phyloP scores from a whole-genome alignment of 2,797 vertebrate genomes.

The Lagorchestes hirsutus region DNA sequence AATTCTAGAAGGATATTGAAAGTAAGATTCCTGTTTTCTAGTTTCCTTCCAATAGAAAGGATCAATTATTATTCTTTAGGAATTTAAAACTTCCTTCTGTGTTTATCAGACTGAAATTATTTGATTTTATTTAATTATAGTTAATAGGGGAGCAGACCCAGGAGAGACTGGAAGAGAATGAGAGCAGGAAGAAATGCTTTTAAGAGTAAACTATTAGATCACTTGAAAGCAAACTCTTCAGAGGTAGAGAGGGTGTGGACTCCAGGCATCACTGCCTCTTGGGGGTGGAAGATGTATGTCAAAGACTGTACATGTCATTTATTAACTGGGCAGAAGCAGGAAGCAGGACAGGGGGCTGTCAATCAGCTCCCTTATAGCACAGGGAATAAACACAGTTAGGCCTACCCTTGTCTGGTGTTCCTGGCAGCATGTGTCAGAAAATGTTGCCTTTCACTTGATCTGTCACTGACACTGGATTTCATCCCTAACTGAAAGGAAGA shows the following conservation, averaged over 20 bases:
- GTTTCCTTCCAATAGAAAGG: background rate
- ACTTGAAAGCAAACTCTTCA: slow-evolving; percentile 13
- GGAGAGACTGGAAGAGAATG: background rate
- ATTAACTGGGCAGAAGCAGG: background rate
- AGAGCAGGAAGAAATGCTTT: slow-evolving; percentile 3
- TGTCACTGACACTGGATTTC: slow-evolving; percentile 60
- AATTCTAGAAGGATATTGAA: slow-evolving; percentile 24
- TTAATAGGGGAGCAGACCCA: slow-evolving; percentile 24
- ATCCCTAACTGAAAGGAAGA: slow-evolving; percentile 51
- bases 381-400: background rate
- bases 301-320: slow-evolving; percentile 57
- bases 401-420: slow-evolving; percentile 36
- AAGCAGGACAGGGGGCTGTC: background rate
- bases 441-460: slow-evolving; percentile 57
- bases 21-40: slow-evolving; percentile 1
- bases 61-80: background rate
- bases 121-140: slow-evolving; percentile 10
- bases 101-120: background rate
- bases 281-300: slow-evolving; percentile 14
- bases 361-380: slow-evolving; percentile 21
- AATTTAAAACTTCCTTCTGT: background rate
- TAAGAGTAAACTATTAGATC: slow-evolving; percentile 30
- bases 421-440: slow-evolving; percentile 60
- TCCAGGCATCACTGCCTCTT: slow-evolving; percentile 26
- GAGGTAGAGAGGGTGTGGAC: background rate